Conservation (phyloP, 2,888 invertebrate genomes). For the Himalopsyche japonica region DNA sequence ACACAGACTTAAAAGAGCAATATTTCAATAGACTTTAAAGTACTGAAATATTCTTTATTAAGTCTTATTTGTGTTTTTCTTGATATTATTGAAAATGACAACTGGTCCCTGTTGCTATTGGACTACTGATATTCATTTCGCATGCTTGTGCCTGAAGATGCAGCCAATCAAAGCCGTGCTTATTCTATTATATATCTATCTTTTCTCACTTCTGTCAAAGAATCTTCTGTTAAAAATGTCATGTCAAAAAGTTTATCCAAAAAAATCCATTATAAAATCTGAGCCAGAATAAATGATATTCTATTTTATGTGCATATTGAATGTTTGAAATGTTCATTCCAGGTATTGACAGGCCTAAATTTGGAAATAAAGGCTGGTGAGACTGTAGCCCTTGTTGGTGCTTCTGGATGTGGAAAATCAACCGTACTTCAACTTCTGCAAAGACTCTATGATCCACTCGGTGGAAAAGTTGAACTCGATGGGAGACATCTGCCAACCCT, state of each 20-base stretch:
- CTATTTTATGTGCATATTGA: not conserved
- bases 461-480: slow-evolving; percentile 64
- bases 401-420: slow-evolving; percentile 81
- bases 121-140: too few relatives aligned
- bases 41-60: too few relatives aligned
- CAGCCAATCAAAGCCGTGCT: not conserved
- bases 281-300: too few relatives aligned
- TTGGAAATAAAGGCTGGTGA: slow-evolving; percentile 66
- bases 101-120: too few relatives aligned
- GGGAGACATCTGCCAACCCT: slow-evolving; percentile 64
- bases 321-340: slow-evolving; percentile 23
- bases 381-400: slow-evolving; percentile 73
- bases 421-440: slow-evolving; percentile 77
- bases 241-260: too few relatives aligned
- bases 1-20: too few relatives aligned
- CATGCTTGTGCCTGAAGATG: too few relatives aligned
- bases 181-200: not conserved
- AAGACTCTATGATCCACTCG: slow-evolving; percentile 70
- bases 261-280: too few relatives aligned
- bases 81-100: too few relatives aligned
- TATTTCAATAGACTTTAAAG: not conserved
- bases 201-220: not conserved
- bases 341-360: slow-evolving; percentile 69
- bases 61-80: too few relatives aligned
- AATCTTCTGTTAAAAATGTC: too few relatives aligned